These are phyloP conservation scores for Vanessa atalanta DNA, from an alignment of 1,140 invertebrate genomes.

Conservation along the genomic window DNA sequence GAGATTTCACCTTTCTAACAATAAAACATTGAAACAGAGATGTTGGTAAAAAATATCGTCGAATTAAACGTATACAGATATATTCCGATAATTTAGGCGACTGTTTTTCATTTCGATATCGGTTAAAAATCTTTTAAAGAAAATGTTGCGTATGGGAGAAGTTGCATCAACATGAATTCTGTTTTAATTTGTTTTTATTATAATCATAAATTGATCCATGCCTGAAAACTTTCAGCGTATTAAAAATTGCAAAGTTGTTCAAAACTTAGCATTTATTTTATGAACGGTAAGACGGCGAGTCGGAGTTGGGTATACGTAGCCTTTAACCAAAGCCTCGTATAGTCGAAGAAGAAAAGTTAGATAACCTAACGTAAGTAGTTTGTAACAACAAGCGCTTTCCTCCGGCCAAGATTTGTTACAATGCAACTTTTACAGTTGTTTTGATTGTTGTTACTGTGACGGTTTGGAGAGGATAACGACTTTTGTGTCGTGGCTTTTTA, in stretches of 20 bases:
- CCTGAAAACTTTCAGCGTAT: conserved; percentile 4
- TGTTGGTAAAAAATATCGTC: too few species aligned
- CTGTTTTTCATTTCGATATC: too few species aligned
- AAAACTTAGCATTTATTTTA: conserved; percentile 28
- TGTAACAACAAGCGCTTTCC: conserved; percentile 55
- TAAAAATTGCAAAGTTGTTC: conserved; percentile 21
- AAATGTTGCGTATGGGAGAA: neutral
- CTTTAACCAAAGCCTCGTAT: conserved; percentile 29
- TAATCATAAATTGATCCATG: neutral
- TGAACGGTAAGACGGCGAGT: conserved; percentile 20
- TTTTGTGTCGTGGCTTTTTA: conserved; percentile 4
- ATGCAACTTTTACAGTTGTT: conserved; percentile 52
- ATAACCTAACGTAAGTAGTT: conserved; percentile 62
- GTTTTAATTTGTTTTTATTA: neutral
- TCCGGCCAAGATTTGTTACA: conserved; percentile 48
- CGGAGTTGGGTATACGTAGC: conserved; percentile 11
- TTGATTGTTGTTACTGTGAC: conserved; percentile 43
- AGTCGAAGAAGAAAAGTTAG: conserved; percentile 36
- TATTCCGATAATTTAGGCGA: too few species aligned
- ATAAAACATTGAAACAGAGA: too few species aligned
- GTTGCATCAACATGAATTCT: neutral
- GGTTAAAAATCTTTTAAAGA: neutral
- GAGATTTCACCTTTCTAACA: too few species aligned
- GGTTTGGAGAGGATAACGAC: conserved; percentile 7
- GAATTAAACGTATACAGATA: too few species aligned